Percentiles rank a stretch among this genome's conserved stretches.
Conservation (phyloP, 2,888 invertebrate genomes). For the Cylloceria caligata region DNA sequence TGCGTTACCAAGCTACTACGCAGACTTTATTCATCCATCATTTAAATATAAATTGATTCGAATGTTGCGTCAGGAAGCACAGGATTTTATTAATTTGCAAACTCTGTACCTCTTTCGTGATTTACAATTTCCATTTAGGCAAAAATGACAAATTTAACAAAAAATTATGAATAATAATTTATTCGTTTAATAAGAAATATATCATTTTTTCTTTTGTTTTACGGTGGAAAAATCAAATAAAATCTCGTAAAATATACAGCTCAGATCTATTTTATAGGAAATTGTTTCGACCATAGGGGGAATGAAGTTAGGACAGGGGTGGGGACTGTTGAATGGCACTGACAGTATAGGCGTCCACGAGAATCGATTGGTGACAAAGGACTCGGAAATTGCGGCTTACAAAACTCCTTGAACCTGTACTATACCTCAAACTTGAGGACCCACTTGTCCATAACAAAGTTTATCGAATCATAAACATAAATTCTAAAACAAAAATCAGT, state of each 20-base stretch:
- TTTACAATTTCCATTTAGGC: neutral
- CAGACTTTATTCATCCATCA: constrained; percentile 76
- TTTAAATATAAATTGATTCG: constrained; percentile 79
- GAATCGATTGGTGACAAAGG: constrained; percentile 80
- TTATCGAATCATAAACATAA: neutral
- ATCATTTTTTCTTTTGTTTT: neutral
- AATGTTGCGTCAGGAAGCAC: constrained; percentile 41
- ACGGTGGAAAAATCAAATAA: neutral
- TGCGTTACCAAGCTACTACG: constrained; percentile 11
- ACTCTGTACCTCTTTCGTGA: neutral
- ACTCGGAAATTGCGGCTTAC: constrained; percentile 79
- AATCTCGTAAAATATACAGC: neutral
- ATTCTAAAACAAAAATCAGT: neutral
- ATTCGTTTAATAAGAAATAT: neutral
- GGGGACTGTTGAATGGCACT: constrained; percentile 40
- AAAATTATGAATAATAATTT: neutral
- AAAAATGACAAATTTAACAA: neutral
- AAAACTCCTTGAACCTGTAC: constrained; percentile 68
- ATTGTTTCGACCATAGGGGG: constrained; percentile 73
- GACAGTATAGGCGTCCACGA: constrained; percentile 69
- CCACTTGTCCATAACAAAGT: constrained; percentile 4
- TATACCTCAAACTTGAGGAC: neutral
- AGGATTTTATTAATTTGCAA: neutral
- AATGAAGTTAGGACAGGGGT: constrained; percentile 4
- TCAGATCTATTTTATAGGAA: constrained; percentile 77